Evolutionary conservation across 1,140 invertebrate genomes (phyloP).

Genomic region (Penaeus chinensis): DNA sequence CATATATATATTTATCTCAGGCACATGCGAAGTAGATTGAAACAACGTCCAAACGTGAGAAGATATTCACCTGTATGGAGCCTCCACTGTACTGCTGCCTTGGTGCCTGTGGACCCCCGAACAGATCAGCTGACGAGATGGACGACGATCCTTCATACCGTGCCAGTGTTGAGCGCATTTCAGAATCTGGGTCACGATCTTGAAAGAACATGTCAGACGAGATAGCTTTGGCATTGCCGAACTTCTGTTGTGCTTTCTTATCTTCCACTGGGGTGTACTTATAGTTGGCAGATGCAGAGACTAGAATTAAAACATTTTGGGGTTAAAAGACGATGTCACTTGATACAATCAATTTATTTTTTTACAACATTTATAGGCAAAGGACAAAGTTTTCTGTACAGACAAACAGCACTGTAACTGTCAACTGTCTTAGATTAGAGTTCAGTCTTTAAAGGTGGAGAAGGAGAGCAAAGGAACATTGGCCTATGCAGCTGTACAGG

Average conservation of each 20-base stretch:
- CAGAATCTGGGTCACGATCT: constrained; percentile 70
- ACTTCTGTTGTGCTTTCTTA: constrained; percentile 90
- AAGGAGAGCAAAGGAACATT: too few species aligned
- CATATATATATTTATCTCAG: background rate
- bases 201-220: constrained; percentile 97
- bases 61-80: constrained; percentile 48
- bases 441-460: too few species aligned
- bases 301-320: constrained; percentile 14
- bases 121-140: constrained; percentile 97
- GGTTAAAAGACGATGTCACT: background rate
- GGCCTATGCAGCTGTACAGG: too few species aligned
- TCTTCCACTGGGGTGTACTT: constrained; percentile 62
- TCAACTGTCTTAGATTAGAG: too few species aligned
- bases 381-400: too few species aligned
- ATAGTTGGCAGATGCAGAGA: constrained; percentile 62
- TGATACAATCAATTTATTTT: background rate
- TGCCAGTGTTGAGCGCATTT: constrained; percentile 73
- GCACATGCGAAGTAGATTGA: too few species aligned
- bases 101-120: constrained; percentile 75
- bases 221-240: constrained; percentile 95
- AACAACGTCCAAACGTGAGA: background rate
- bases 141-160: constrained; percentile 90
- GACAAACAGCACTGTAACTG: too few species aligned
- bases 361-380: too few species aligned
- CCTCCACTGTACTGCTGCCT: constrained; percentile 66